A percentile compares a stretch with the other conserved stretches of the same genome.
Evolutionary conservation across 2,113 vertebrate species (phyloP).

Genomic region (Corythornis cristatus): DNA sequence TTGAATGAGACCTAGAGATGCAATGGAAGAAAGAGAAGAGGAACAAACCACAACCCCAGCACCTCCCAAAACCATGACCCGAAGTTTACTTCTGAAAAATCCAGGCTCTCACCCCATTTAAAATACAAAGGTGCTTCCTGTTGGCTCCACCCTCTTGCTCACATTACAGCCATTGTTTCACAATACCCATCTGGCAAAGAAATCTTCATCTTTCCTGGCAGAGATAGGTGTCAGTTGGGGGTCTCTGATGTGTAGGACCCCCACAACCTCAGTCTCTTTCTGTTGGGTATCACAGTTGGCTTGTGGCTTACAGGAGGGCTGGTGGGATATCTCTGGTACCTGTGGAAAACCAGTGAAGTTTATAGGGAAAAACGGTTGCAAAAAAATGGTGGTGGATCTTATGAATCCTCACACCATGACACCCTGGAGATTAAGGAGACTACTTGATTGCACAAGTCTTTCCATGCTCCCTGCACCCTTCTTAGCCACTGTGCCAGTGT

Average conservation of each 20-base stretch:
- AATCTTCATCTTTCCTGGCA: neutral
- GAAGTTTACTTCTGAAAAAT: neutral
- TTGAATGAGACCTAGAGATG: neutral
- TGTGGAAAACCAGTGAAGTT: neutral
- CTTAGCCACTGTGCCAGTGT: fast-evolving
- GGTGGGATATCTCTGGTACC: neutral
- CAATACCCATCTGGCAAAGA: neutral
- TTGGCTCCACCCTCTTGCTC: neutral
- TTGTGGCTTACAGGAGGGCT: neutral
- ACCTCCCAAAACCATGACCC: neutral
- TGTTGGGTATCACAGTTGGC: neutral
- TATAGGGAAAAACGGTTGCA: neutral
- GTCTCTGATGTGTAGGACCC: neutral
- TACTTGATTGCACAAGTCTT: neutral
- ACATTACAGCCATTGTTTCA: fast-evolving
- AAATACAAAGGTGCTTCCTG: fast-evolving
- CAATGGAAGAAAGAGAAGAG: neutral
- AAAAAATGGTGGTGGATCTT: neutral
- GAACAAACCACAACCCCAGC: neutral
- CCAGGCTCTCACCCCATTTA: neutral
- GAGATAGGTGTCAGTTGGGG: neutral
- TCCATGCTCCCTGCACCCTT: neutral
- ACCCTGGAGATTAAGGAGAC: conserved; percentile 2
- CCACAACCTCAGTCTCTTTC: neutral
- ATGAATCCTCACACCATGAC: neutral